Evolutionary conservation across 2,888 invertebrate species (phyloP), one percentile per base, ranked within the genome.

Genomic region (Isotomurus palustris): DNA sequence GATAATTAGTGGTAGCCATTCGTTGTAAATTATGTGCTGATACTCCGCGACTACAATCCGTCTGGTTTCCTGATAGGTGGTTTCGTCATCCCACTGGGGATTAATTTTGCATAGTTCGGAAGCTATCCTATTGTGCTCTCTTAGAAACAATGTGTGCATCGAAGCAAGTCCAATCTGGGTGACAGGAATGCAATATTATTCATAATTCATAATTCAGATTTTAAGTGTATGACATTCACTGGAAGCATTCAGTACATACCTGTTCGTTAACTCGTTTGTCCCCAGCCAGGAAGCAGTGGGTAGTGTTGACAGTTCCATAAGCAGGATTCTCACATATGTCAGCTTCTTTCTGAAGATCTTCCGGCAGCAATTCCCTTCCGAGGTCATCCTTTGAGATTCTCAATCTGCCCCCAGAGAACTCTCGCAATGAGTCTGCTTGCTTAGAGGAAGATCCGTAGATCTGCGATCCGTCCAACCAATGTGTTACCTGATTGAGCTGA

Each of bases 211-310:
- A n/a, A n/a, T n/a, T n/a, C n/a, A n/a, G n/a, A n/a, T n/a, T n/a
- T n/a, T n/a, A n/a, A n/a, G n/a, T n/a, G n/a, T 17, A 40, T 40
- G 6, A 40, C 10, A 40, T 40, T 14, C 10, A 40, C 19, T 14
- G 14, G 8, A 32, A 14, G 32, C 14, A 8, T n/a, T 40, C 17
- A 8, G n/a, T 38, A n/a, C n/a, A n/a, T 47, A 62, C 64, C 76
- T 91, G 92, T 76, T 97, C 96, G 75, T 96, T 97, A 1, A 89
- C 92, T 51, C 99, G 80, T 57, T 94, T 90, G 73, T 99, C 99
- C 1, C 99, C 97, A 4, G 97, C 92, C 24, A 80, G 71, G 71
- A 82, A 83, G 71, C 82, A 83, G 29, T 64, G 64, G n/a, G 45
- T 51, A 12, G 56, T 58, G 36, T 50, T 49, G 21, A 44, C 47